Evolutionary conservation across 1,140 invertebrate genomes (phyloP).

Genomic region (Trichomalopsis sarcophagae): DNA sequence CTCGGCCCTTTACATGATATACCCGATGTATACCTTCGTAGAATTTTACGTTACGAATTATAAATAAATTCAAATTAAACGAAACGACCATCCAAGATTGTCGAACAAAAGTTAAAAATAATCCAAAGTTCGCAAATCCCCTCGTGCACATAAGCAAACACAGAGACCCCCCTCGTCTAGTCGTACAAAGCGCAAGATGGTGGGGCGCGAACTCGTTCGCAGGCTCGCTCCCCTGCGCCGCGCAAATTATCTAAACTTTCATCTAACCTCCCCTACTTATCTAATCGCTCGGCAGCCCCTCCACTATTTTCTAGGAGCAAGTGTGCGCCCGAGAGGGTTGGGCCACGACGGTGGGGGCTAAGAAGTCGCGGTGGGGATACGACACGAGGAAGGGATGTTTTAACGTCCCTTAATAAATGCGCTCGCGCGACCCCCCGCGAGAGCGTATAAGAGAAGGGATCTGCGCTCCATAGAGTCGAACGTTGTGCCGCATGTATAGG

Average conservation of each 20-base stretch:
- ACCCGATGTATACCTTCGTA: no score
- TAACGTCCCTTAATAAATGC: slow-evolving; percentile 68
- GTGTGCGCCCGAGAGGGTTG: slow-evolving; percentile 58
- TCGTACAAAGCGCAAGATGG: slow-evolving; percentile 12
- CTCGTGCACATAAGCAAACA: no score
- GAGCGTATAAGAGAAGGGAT: neutral
- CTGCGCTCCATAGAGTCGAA: neutral
- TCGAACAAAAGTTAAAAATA: no score
- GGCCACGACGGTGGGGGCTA: slow-evolving; percentile 58
- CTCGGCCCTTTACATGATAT: no score
- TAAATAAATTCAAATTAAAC: no score
- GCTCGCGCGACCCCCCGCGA: slow-evolving; percentile 44
- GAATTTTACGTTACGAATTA: no score
- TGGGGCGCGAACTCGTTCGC: neutral
- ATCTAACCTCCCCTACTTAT: slow-evolving; percentile 70
- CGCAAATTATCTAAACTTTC: slow-evolving; percentile 69
- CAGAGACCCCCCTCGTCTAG: no score
- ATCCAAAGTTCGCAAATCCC: no score
- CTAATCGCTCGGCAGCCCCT: slow-evolving; percentile 64
- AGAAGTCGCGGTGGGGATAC: slow-evolving; percentile 17
- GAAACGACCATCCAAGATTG: no score
- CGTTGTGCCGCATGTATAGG: neutral
- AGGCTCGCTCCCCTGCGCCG: neutral
- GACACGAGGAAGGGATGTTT: slow-evolving; percentile 35
- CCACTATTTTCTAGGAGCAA: slow-evolving; percentile 68